Conservation (phyloP, 2,113 vertebrate genomes). For the Tricholaema leucomelas region DNA sequence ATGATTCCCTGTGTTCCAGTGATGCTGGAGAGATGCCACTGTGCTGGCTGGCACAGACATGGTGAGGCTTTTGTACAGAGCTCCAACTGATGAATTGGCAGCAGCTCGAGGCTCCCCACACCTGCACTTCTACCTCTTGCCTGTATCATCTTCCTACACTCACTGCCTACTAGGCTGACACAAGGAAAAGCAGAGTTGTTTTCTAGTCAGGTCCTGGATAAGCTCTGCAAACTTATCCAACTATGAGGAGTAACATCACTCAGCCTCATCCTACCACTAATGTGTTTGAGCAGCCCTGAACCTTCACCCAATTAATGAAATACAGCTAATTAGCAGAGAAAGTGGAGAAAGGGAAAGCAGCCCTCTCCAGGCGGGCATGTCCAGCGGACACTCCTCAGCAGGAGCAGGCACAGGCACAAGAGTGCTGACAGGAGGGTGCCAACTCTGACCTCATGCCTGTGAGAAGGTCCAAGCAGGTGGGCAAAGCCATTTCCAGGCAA, state of each 20-base stretch:
- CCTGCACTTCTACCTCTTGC: not conserved
- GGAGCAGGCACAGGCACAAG: not conserved
- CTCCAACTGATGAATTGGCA: too few species aligned
- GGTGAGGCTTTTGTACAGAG: not conserved
- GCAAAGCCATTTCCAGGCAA: not conserved
- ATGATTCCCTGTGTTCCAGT: not conserved
- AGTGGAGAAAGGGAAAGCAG: not conserved
- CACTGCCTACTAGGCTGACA: not conserved
- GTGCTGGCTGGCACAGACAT: not conserved
- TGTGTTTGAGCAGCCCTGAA: not conserved
- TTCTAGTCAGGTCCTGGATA: not conserved
- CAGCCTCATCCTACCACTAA: not conserved
- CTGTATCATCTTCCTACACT: not conserved
- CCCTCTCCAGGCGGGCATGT: fast-evolving
- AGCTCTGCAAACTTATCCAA: not conserved
- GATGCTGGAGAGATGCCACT: conserved; percentile 18
- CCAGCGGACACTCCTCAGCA: not conserved
- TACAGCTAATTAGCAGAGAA: not conserved
- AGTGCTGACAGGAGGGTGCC: fast-evolving
- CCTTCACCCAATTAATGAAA: not conserved
- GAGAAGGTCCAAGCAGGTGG: fast-evolving
- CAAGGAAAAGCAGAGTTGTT: not conserved
- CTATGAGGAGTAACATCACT: not conserved
- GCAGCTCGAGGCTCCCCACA: not conserved
- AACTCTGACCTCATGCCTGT: fast-evolving